Conservation (phyloP, 35 echinoderm and acorn worm genomes). For the Stichopus chloronotus region DNA sequence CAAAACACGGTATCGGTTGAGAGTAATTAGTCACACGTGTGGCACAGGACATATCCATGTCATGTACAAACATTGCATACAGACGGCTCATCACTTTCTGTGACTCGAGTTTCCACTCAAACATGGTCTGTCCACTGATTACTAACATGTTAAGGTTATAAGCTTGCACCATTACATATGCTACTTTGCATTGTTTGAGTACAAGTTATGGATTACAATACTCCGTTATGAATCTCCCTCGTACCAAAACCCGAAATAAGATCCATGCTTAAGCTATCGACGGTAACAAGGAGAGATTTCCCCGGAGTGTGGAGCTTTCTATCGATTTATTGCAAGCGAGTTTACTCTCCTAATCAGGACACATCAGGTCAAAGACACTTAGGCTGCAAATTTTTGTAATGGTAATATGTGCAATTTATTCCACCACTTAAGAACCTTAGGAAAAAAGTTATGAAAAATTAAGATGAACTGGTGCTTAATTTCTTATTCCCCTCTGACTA, state of each 20-base stretch:
- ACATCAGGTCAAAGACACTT: slow-evolving; percentile 19
- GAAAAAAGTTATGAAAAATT: background rate
- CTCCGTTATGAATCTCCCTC: background rate
- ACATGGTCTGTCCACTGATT: too few relatives aligned
- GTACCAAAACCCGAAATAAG: background rate
- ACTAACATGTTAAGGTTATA: too few relatives aligned
- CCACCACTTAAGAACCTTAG: background rate
- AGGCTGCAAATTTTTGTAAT: background rate
- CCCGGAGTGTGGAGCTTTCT: background rate
- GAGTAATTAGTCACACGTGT: too few relatives aligned
- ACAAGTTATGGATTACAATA: slow-evolving; percentile 14
- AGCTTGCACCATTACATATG: background rate
- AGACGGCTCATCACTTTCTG: too few relatives aligned
- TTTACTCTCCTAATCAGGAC: background rate
- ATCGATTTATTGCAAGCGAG: background rate
- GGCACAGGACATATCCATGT: too few relatives aligned
- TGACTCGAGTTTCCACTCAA: too few relatives aligned
- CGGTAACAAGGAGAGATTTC: slow-evolving; percentile 10
- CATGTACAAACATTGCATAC: too few relatives aligned
- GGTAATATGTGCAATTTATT: background rate
- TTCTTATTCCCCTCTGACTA: background rate
- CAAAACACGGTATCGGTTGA: too few relatives aligned
- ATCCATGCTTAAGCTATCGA: background rate
- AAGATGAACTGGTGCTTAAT: background rate
- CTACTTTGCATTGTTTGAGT: background rate